Evolutionary conservation across 2,113 vertebrate species (phyloP), one percentile per base, ranked within the genome.

Genomic region (Triplophysa tibetana): DNA sequence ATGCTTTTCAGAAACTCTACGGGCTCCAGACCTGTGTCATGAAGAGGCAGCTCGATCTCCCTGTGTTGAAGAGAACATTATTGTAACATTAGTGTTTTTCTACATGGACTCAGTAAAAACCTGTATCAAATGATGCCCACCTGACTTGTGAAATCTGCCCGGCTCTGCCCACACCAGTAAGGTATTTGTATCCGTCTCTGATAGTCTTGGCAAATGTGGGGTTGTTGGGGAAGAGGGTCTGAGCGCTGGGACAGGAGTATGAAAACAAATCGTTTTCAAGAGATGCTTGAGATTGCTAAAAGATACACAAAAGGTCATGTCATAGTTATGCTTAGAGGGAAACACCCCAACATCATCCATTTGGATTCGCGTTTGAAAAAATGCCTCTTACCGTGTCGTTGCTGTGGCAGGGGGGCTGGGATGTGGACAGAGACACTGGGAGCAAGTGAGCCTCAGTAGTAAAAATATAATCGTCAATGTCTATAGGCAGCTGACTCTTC

Each of bases 381-480:
- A 26, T 26, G 13, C 17, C 19, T 56, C 86, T 89, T 50, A 93
- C 93, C 9, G 92, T 94, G 56, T 62, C 29, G 85, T 94, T 93
- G 67, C 79, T 83, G 8, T 84, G 88, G 78, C 91, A 92, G 19
- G 91, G 88, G 82, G 93, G 93, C 54, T 94, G 95, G 70, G 93
- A 84, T 8, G 93, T 97, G 78, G 98, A 99, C 38, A 99, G 94
- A 85, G 96, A 99, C 61, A 99, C 96, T 26, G 98, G 98, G 70
- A 99, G 88, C 0, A 99, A 91, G 89, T 99, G 98, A 19, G 98
- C 98, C 89, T 99, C 98, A 50, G 98, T 99, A 17, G 98, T 99
- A 81, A 99, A 99, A 87, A 99, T 92, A 58, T 98, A 99, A 87
- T 97, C 95, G 89, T 99, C 98, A 80, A 99, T 96, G 61, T 99